Evolutionary conservation across 2,888 invertebrate genomes (phyloP), one percentile per base, ranked within the genome.

Genomic region (Eilema griseolum): DNA sequence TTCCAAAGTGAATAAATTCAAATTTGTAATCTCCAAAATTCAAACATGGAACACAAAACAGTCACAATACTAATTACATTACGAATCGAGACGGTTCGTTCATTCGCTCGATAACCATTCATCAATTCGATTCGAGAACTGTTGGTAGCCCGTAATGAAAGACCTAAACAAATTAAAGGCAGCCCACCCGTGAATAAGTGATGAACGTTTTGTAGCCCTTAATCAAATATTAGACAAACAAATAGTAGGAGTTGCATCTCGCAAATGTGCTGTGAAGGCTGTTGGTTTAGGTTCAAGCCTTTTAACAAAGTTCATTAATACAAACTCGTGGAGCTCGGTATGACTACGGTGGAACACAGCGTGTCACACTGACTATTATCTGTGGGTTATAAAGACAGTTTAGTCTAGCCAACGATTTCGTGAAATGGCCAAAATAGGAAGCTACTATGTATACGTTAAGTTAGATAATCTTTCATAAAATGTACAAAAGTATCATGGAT

Each of bases 91-190:
- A 71, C 61, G 74, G 66, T 61, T 20, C 61, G 20, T 60, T 63
- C 61, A 60, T 64, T 69, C 69, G 57, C 26, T 68, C 69, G 57
- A 60, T n/a, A 77, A 79, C 69, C 73, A 79, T 79, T 79, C 71
- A 74, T 78, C 72, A 77, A 74, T 74, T 74, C 66, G 76, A 75
- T 76, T 80, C 83, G 78, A 83, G 79, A 72, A 76, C 70, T 71
- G 61, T 60, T 69, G 73, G 82, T 80, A 74, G 70, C 56, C 57
- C 78, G 72, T 75, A 85, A 77, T 76, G 76, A 83, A 79, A 82
- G 76, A 77, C 74, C 81, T 83, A 79, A 82, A 78, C 85, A 85
- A 85, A 85, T 85, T 83, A 85, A 82, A 76, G 77, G 73, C 73
- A 74, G 72, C 65, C 79, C 79, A 59, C 67, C 74, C 72, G 78